A percentile compares a stretch with the other conserved stretches of the same genome.
Conservation (phyloP, 2,888 invertebrate genomes). For the Lomographa bimaculata region DNA sequence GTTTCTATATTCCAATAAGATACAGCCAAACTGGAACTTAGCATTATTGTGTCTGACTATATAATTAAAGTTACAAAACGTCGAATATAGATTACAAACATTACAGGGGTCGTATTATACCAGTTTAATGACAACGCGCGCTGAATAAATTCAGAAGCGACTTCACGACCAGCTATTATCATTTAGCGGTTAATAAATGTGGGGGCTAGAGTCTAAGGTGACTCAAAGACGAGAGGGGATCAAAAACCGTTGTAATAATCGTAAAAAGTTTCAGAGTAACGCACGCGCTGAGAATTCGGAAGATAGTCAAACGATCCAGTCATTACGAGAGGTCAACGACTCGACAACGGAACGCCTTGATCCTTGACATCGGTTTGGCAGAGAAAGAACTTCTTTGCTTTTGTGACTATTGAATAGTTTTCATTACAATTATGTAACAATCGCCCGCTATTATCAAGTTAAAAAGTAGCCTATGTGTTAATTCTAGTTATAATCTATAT, state of each 20-base stretch:
- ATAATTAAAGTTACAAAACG: too few species aligned
- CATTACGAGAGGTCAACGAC: constrained; percentile 45
- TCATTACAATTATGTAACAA: constrained; percentile 15
- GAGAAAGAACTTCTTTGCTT: constrained; percentile 12
- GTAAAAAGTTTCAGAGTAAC: constrained; percentile 75
- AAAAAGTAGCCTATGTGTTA: too few species aligned
- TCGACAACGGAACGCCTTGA: constrained; percentile 12
- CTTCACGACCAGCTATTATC: constrained; percentile 65
- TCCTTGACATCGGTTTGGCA: constrained; percentile 17
- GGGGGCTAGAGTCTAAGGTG: constrained; percentile 64
- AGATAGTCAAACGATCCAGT: constrained; percentile 61
- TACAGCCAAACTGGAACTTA: too few species aligned
- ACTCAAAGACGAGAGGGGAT: constrained; percentile 60
- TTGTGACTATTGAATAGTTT: constrained; percentile 13
- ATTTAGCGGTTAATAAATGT: constrained; percentile 76
- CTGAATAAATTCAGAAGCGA: constrained; percentile 63
- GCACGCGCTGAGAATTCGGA: constrained; percentile 70
- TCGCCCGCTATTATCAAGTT: not conserved
- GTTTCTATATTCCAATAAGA: too few species aligned
- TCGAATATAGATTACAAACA: too few species aligned
- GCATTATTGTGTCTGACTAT: too few species aligned
- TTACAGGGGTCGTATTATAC: constrained; percentile 6
- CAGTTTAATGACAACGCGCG: constrained; percentile 44
- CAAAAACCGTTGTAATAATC: constrained; percentile 76
- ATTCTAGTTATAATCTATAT: too few species aligned